Percentiles rank a stretch among this genome's conserved stretches.
Evolutionary conservation across 2,113 vertebrate species (phyloP).

Genomic region (Martes martes): DNA sequence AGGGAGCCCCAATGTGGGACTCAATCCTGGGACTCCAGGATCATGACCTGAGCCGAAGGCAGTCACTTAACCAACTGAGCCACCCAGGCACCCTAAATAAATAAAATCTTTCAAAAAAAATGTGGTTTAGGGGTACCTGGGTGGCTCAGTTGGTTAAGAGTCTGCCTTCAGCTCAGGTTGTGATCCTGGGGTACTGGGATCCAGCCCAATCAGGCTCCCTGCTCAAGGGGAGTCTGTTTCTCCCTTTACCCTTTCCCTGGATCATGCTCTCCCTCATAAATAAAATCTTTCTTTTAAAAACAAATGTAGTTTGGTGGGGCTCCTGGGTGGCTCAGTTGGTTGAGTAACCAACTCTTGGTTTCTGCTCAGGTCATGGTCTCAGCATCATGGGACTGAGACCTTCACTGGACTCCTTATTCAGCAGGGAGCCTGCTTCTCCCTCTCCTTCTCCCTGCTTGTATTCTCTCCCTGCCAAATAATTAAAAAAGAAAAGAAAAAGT

Average conservation of each 20-base stretch:
- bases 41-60: too few relatives aligned
- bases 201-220: neutral
- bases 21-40: too few relatives aligned
- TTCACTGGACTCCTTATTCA: neutral
- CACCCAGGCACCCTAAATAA: too few relatives aligned
- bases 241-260: neutral
- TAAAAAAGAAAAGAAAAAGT: too few relatives aligned
- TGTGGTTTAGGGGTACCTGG: neutral
- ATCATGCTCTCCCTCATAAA: neutral
- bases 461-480: neutral
- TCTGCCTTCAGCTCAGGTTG: neutral
- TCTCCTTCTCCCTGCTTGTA: neutral
- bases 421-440: neutral
- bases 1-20: too few relatives aligned
- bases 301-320: neutral
- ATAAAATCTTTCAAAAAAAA: neutral
- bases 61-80: too few relatives aligned
- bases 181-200: neutral
- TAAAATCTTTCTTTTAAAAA: neutral
- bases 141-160: neutral
- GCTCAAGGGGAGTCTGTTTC: neutral
- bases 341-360: neutral
- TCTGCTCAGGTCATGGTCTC: neutral
- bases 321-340: neutral
- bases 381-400: neutral